Percentiles rank a stretch among this genome's conserved stretches.
phyloP scores from a whole-genome alignment of 2,797 vertebrate genomes.

The Phrynocephalus guinanensis region DNA sequence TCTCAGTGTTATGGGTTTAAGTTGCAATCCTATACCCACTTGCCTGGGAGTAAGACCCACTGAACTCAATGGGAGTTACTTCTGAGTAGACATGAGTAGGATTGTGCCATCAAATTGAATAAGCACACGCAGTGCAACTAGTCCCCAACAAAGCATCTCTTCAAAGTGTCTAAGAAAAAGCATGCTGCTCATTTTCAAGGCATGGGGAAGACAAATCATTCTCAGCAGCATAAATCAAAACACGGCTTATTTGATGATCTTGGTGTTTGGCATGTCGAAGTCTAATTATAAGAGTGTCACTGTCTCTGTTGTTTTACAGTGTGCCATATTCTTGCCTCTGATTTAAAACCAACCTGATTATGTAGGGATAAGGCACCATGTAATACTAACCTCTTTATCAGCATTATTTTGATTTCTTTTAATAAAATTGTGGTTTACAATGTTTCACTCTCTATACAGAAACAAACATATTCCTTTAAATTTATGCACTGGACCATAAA shows the following conservation, averaged over 20 bases:
- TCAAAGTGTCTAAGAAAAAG: not conserved
- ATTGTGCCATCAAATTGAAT: not conserved
- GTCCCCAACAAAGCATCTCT: conserved; percentile 32
- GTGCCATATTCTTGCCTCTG: conserved; percentile 35
- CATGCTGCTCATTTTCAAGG: not conserved
- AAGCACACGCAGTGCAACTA: not conserved
- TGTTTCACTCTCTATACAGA: conserved; percentile 49
- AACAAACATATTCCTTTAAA: conserved; percentile 53
- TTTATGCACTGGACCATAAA: conserved; percentile 54
- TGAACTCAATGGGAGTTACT: conserved; percentile 8
- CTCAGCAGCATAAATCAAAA: fast-evolving
- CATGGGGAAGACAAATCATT: not conserved
- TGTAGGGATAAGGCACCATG: conserved; percentile 17
- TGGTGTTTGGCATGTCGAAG: conserved; percentile 34
- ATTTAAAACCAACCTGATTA: conserved; percentile 42
- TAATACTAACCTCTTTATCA: not conserved
- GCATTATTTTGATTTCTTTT: conserved; percentile 30
- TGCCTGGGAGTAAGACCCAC: not conserved
- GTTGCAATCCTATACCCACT: not conserved
- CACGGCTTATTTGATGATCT: not conserved
- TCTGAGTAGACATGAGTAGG: not conserved
- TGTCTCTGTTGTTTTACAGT: not conserved
- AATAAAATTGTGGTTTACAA: conserved; percentile 38
- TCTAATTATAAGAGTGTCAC: conserved; percentile 24
- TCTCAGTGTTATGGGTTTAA: not conserved